A percentile compares a stretch with the other conserved stretches of the same genome.
phyloP scores from a whole-genome alignment of 2,113 vertebrate genomes.

The Myanophis thanlyinensis region DNA sequence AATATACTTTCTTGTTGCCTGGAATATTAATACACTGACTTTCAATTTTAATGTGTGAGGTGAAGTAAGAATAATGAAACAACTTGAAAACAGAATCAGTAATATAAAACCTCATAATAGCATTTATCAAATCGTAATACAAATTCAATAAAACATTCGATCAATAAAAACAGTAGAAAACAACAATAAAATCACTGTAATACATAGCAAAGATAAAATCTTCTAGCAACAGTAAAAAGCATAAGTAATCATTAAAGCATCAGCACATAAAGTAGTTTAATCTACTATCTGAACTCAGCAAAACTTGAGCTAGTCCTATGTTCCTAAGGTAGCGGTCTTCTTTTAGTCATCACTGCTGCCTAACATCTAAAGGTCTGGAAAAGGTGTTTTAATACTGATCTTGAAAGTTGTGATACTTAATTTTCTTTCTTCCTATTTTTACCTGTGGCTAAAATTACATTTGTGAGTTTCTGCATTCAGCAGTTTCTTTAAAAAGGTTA shows the following conservation, averaged over 20 bases:
- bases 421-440: not conserved
- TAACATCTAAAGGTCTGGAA: not conserved
- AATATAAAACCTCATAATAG: not conserved
- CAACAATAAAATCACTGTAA: constrained; percentile 3
- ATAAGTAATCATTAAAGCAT: not conserved
- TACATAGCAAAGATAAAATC: not conserved
- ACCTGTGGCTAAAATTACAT: not conserved
- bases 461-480: not conserved
- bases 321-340: not conserved
- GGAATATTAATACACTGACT: not conserved
- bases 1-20: not conserved
- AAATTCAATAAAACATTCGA: not conserved
- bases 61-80: not conserved
- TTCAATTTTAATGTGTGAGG: not conserved
- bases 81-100: not conserved
- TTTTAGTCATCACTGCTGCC: not conserved
- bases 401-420: not conserved
- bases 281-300: not conserved
- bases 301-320: not conserved
- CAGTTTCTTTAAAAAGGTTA: not conserved
- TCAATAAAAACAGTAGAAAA: constrained; percentile 1
- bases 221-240: not conserved
- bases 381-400: not conserved
- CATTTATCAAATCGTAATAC: not conserved
- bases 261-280: not conserved